phyloP scores from a whole-genome alignment of 2,888 invertebrate genomes.

The Uloborus plumipes region DNA sequence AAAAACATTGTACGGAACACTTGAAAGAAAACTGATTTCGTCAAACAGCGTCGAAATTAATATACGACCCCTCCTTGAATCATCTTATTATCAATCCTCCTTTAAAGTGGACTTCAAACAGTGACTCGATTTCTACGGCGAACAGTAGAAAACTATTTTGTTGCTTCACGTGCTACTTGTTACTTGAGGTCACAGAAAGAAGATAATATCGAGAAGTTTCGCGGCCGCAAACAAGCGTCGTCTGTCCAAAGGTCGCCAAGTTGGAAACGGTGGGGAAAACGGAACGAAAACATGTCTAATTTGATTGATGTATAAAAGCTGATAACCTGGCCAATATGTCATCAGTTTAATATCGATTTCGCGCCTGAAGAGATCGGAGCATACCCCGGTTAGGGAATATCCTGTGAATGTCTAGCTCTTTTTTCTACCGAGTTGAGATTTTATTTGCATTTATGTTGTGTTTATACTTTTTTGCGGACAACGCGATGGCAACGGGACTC shows the following conservation, averaged over 20 bases:
- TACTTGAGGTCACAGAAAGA: conserved; percentile 19
- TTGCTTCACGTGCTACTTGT: conserved; percentile 33
- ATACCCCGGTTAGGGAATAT: not conserved
- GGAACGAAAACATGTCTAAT: conserved; percentile 36
- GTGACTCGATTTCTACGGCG: conserved; percentile 16
- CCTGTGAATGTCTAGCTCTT: not conserved
- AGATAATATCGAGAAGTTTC: conserved; percentile 37
- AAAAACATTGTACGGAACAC: not conserved
- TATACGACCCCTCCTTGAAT: not conserved
- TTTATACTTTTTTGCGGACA: conserved; percentile 34
- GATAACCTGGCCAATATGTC: not conserved
- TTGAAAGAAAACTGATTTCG: not conserved
- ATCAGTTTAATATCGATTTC: conserved; percentile 12
- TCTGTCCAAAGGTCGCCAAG: conserved; percentile 32
- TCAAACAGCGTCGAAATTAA: not conserved
- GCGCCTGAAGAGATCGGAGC: not conserved
- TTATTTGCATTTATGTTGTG: conserved; percentile 36
- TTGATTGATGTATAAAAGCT: conserved; percentile 39
- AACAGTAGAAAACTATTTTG: conserved; percentile 22
- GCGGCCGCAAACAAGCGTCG: conserved; percentile 40
- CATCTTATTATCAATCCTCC: conserved; percentile 18
- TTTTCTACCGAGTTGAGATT: not conserved
- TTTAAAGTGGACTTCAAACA: conserved; percentile 34
- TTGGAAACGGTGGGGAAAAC: conserved; percentile 31
- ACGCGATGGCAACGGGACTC: conserved; percentile 21